phyloP scores from a whole-genome alignment of 2,888 invertebrate genomes.

The Timandra comae region DNA sequence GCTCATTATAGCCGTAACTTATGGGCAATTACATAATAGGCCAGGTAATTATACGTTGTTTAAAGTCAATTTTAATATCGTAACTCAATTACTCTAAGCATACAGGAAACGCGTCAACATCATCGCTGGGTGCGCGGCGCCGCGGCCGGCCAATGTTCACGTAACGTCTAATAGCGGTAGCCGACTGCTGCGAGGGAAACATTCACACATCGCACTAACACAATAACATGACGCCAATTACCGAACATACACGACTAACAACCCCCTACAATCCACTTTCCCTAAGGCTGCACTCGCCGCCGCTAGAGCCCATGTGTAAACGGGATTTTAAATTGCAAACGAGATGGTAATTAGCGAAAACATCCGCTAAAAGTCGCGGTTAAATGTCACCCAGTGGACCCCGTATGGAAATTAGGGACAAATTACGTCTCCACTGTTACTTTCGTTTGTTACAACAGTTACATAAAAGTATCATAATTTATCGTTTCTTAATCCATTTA shows the following conservation, averaged over 20 bases:
- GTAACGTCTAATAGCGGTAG: constrained; percentile 25
- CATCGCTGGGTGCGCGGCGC: constrained; percentile 17
- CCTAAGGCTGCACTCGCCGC: constrained; percentile 45
- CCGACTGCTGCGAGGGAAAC: constrained; percentile 37
- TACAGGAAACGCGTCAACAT: constrained; percentile 49
- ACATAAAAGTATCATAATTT: constrained; percentile 55
- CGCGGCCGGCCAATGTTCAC: constrained; percentile 26
- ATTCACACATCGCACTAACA: constrained; percentile 41
- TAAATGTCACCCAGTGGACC: constrained; percentile 59
- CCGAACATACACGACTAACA: constrained; percentile 36
- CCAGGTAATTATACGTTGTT: constrained; percentile 39
- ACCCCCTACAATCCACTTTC: constrained; percentile 57
- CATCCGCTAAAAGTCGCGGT: constrained; percentile 56
- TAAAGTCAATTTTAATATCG: constrained; percentile 41
- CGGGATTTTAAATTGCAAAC: constrained; percentile 71
- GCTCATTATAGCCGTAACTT: constrained; percentile 30
- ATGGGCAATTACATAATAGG: constrained; percentile 32
- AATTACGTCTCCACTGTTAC: constrained; percentile 68
- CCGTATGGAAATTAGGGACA: constrained; percentile 72
- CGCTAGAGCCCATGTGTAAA: constrained; percentile 32
- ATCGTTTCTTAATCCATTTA: constrained; percentile 58
- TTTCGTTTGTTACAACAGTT: constrained; percentile 63
- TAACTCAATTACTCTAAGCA: constrained; percentile 50
- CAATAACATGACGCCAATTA: constrained; percentile 52
- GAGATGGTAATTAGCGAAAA: constrained; percentile 74